Evolutionary conservation across 2,113 vertebrate species (phyloP).

Genomic region (Engraulis encrasicolus): DNA sequence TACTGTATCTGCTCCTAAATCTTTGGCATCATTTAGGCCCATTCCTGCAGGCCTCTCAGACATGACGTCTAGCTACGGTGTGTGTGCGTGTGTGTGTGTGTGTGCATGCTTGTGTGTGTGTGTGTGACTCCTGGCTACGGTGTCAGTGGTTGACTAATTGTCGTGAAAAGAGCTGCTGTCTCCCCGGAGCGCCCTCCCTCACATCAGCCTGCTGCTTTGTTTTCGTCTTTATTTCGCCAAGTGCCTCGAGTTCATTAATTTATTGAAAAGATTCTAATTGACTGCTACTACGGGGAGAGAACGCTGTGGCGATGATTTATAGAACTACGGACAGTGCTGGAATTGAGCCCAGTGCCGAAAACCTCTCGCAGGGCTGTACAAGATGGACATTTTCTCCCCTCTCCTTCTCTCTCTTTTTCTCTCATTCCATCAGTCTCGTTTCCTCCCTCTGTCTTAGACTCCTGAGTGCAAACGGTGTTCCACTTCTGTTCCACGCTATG

Average conservation of each 20-base stretch:
- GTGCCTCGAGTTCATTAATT: slow-evolving; percentile 44
- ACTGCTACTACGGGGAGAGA: slow-evolving; percentile 29
- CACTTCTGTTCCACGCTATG: not conserved
- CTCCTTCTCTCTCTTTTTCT: no score
- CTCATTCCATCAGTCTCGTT: no score
- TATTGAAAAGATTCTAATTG: slow-evolving; percentile 43
- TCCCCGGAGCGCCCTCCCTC: not conserved
- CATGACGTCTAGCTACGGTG: no score
- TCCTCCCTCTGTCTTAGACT: no score
- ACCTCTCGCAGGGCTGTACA: not conserved
- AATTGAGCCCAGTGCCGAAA: slow-evolving; percentile 20
- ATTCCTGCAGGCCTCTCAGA: slow-evolving; percentile 13
- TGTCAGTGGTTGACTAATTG: slow-evolving; percentile 43
- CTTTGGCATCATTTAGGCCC: no score
- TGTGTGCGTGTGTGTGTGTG: no score
- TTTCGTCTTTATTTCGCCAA: slow-evolving; percentile 15
- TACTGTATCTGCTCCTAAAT: no score
- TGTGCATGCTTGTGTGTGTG: no score
- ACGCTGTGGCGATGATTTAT: slow-evolving; percentile 31
- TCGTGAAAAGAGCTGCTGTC: slow-evolving; percentile 19
- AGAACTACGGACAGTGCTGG: slow-evolving; percentile 26
- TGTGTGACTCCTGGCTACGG: not conserved
- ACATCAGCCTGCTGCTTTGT: slow-evolving; percentile 13
- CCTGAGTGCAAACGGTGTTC: not conserved
- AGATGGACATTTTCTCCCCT: not conserved